Evolutionary conservation across 2,797 vertebrate genomes (phyloP).

Genomic region (Denticeps clupeoides): DNA sequence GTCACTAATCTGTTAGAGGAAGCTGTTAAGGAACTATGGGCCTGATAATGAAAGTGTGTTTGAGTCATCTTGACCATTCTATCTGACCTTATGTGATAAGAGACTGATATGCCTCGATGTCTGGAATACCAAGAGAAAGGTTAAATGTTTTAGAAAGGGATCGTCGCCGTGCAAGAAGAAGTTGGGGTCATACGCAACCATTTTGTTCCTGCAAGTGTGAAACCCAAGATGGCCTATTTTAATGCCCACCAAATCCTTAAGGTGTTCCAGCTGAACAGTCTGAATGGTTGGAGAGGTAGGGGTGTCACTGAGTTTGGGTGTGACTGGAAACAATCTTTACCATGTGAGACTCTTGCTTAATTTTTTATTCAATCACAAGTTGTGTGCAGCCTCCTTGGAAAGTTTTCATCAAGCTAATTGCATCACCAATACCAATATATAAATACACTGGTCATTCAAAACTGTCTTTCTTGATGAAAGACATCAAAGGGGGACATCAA

Average conservation of each 20-base stretch:
- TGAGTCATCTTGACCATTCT: too few relatives aligned
- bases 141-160: not conserved
- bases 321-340: not conserved
- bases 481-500: too few relatives aligned
- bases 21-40: not conserved
- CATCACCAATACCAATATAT: too few relatives aligned
- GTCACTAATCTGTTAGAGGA: too few relatives aligned
- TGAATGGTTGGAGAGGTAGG: not conserved
- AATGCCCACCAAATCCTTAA: conserved; percentile 11
- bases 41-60: conserved; percentile 1
- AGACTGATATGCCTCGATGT: too few relatives aligned
- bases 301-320: not conserved
- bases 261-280: not conserved
- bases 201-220: conserved; percentile 1
- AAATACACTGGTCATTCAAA: too few relatives aligned
- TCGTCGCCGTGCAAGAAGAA: not conserved
- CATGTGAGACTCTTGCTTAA: too few relatives aligned
- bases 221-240: conserved; percentile 10
- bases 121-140: not conserved
- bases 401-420: too few relatives aligned
- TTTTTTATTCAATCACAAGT: too few relatives aligned
- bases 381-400: too few relatives aligned
- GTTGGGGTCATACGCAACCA: not conserved
- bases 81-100: too few relatives aligned
- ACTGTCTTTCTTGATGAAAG: too few relatives aligned